phyloP scores from a whole-genome alignment of 2,797 vertebrate genomes.

The Morelia viridis region DNA sequence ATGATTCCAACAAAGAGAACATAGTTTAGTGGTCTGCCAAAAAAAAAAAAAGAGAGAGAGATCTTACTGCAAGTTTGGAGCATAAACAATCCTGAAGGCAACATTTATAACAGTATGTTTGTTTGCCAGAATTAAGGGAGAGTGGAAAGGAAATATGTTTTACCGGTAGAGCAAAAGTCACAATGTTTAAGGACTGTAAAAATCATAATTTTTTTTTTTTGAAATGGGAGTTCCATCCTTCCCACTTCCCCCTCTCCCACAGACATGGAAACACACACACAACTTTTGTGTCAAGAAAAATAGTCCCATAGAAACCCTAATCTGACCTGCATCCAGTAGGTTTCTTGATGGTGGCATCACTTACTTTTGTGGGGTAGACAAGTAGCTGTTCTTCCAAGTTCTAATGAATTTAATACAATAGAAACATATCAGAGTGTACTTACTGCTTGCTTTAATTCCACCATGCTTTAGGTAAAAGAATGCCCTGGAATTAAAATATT shows the following conservation, averaged over 20 bases:
- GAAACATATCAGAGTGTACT: background rate
- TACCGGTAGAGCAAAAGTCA: background rate
- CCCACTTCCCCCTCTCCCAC: background rate
- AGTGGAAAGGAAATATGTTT: background rate
- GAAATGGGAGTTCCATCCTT: background rate
- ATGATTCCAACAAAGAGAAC: background rate
- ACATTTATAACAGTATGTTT: background rate
- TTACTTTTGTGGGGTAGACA: background rate
- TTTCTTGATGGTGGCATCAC: background rate
- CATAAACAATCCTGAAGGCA: background rate
- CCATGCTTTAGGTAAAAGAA: conserved; percentile 83
- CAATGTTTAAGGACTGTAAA: background rate
- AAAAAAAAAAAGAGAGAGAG: background rate
- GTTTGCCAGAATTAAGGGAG: background rate
- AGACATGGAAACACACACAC: background rate
- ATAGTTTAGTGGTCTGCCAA: too few relatives aligned
- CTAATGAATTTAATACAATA: background rate
- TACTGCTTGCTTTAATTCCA: background rate
- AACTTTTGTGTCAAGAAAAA: background rate
- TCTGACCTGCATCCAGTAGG: background rate
- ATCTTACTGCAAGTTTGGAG: background rate
- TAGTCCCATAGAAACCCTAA: background rate
- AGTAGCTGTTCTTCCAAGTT: background rate
- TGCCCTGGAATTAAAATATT: conserved; percentile 95
- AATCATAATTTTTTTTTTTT: background rate